Evolutionary conservation across 2,113 vertebrate species (phyloP).

Genomic region (Ibidorhyncha struthersii): DNA sequence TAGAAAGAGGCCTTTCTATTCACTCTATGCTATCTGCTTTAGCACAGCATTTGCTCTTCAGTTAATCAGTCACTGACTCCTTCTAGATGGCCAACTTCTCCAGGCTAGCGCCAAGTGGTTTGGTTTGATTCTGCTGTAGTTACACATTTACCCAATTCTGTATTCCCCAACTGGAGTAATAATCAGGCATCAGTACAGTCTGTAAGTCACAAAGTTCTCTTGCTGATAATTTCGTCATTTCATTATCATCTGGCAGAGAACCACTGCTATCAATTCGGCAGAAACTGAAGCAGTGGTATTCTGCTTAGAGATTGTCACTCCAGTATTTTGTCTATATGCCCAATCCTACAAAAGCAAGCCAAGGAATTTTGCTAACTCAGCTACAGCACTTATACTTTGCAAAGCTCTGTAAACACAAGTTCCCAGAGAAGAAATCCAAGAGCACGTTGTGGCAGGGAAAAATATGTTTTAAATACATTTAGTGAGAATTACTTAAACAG

Average conservation of each 20-base stretch:
- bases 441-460: not conserved
- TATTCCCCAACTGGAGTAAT: not conserved
- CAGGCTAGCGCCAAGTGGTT: not conserved
- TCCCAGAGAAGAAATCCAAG: constrained; percentile 53
- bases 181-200: not conserved
- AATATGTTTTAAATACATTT: constrained; percentile 25
- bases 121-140: not conserved
- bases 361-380: constrained; percentile 60
- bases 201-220: not conserved
- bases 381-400: not conserved
- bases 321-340: constrained; percentile 57
- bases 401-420: constrained; percentile 43
- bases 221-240: not conserved
- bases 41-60: not conserved
- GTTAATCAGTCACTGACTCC: not conserved
- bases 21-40: not conserved
- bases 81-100: not conserved
- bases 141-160: not conserved
- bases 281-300: not conserved
- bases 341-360: not conserved
- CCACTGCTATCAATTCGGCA: not conserved
- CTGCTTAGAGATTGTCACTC: constrained; percentile 35
- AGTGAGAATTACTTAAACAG: constrained; percentile 37
- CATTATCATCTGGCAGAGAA: constrained; percentile 23
- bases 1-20: not conserved